A percentile compares a stretch with the other conserved stretches of the same genome.
Conservation (phyloP, 53 echinoderm and acorn worm species). For the Astropecten irregularis region DNA sequence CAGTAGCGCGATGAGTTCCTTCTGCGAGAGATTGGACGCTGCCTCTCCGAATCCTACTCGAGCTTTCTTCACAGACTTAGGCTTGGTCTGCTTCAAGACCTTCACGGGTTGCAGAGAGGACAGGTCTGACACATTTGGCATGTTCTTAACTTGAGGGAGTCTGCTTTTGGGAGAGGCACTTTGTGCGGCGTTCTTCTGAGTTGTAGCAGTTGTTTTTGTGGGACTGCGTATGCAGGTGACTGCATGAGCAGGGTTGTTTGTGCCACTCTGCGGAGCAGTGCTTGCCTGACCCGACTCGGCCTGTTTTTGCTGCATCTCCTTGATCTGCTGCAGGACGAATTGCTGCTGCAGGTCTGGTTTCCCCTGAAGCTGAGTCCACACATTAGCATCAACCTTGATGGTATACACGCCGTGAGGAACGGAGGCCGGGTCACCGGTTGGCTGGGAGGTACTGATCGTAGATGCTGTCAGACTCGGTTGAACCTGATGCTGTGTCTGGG, state of each 20-base stretch:
- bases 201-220: not conserved
- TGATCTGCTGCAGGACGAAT: constrained; percentile 71
- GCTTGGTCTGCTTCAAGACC: not conserved
- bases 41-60: not conserved
- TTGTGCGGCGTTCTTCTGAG: not conserved
- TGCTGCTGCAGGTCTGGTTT: constrained; percentile 71
- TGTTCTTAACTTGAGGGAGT: not conserved
- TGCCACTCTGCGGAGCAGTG: not conserved
- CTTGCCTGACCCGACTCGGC: not conserved
- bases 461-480: not conserved
- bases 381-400: constrained; percentile 74
- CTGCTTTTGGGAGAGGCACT: not conserved
- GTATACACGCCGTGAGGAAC: constrained; percentile 51
- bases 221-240: constrained; percentile 48
- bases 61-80: not conserved
- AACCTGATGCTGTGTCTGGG: not conserved
- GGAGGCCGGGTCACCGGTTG: not conserved
- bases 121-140: not conserved
- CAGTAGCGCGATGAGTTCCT: constrained; percentile 33
- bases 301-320: constrained; percentile 55
- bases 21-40: constrained; percentile 14
- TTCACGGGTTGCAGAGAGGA: constrained; percentile 23
- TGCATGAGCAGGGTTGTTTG: constrained; percentile 19
- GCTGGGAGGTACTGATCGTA: not conserved
- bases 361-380: constrained; percentile 79